These are phyloP conservation scores for Pocillopora meandrina DNA, from an alignment of 92 coral and sea anemone genomes.

Conservation along the genomic window DNA sequence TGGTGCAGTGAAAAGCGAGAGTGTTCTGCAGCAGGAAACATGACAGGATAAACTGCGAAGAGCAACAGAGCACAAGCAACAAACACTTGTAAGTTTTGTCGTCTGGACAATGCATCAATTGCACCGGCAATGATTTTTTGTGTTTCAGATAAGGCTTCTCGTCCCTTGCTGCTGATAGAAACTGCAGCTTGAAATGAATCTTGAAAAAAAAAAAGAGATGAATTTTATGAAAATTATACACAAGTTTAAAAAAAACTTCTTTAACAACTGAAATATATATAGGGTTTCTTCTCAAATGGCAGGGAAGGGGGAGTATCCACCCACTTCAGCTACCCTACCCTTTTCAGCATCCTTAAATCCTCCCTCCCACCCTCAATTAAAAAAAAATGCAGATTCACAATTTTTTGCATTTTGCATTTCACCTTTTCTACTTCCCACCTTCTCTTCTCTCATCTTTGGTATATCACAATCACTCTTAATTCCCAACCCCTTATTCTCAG, in stretches of 20 bases:
- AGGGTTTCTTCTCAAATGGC: too few species aligned
- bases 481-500: too few species aligned
- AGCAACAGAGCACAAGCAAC: constrained; percentile 25
- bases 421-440: too few species aligned
- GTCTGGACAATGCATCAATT: constrained; percentile 14
- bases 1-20: constrained; percentile 24
- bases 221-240: neutral
- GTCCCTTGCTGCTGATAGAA: neutral
- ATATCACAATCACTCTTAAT: too few species aligned
- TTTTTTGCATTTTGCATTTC: too few species aligned
- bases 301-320: too few species aligned
- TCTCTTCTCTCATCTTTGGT: too few species aligned
- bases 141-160: constrained; percentile 43
- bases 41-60: constrained; percentile 35
- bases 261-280: neutral
- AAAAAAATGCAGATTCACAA: too few species aligned
- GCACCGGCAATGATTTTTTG: constrained; percentile 26
- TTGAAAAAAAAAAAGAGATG: neutral
- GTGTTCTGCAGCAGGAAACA: constrained; percentile 9
- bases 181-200: neutral
- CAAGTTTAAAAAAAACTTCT: neutral
- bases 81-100: constrained; percentile 1
- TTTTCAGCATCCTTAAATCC: too few species aligned
- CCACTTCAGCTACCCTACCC: too few species aligned
- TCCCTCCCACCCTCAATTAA: too few species aligned